A percentile compares a stretch with the other conserved stretches of the same genome.
phyloP scores from a whole-genome alignment of 2,113 vertebrate genomes.

The Nannobrachium achirus region DNA sequence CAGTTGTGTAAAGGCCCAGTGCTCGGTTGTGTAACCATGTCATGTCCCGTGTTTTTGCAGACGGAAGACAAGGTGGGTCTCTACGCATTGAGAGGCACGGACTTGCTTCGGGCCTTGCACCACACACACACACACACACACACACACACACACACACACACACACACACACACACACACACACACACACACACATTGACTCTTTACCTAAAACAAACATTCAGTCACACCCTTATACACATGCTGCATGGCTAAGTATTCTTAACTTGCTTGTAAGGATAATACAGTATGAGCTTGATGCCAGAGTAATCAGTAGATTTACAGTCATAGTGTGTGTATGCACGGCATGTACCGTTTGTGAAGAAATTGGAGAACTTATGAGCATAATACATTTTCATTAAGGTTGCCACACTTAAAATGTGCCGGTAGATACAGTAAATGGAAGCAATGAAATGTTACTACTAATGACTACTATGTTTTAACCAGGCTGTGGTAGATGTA shows the following conservation, averaged over 20 bases:
- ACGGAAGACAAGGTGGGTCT: conserved; percentile 84
- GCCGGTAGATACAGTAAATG: conserved; percentile 14
- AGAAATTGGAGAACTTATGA: conserved; percentile 25
- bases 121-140: conserved; percentile 16
- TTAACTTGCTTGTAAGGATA: conserved; percentile 44
- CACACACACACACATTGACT: conserved; percentile 23
- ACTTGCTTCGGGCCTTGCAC: conserved; percentile 71
- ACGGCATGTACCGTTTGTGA: conserved; percentile 27
- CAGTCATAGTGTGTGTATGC: conserved; percentile 29
- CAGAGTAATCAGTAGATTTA: conserved; percentile 30
- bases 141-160: conserved; percentile 16
- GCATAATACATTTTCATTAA: conserved; percentile 5
- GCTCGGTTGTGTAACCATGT: conserved; percentile 69
- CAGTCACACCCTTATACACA: conserved; percentile 8
- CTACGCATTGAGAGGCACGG: conserved; percentile 74
- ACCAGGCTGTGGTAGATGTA: conserved; percentile 25
- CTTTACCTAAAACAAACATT: conserved; percentile 2
- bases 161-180: conserved; percentile 3
- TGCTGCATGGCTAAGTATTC: conserved; percentile 73
- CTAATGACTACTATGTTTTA: conserved; percentile 28
- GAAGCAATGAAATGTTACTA: conserved; percentile 31
- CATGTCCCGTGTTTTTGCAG: conserved; percentile 83
- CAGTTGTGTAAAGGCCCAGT: conserved; percentile 20
- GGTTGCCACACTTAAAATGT: conserved; percentile 10
- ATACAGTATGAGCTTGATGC: conserved; percentile 15